phyloP scores from a whole-genome alignment of 1,140 invertebrate genomes.

The Asobara japonica region DNA sequence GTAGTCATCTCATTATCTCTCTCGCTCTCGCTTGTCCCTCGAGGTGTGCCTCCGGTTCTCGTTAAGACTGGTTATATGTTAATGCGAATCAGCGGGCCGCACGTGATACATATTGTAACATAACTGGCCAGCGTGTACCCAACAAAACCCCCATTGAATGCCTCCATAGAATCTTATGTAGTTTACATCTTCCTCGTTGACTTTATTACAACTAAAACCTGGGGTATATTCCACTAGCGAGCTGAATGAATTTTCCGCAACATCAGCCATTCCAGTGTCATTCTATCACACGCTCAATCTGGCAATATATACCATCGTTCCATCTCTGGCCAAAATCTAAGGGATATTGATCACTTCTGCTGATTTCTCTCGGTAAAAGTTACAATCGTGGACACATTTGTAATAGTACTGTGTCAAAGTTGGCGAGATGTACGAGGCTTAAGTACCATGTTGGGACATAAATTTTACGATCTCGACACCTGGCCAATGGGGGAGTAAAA shows the following conservation, averaged over 20 bases:
- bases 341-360: background rate
- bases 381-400: conserved; percentile 4
- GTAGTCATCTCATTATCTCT: too few relatives aligned
- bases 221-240: too few relatives aligned
- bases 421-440: conserved; percentile 3
- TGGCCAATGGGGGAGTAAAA: background rate
- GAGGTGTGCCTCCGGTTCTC: conserved; percentile 39
- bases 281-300: background rate
- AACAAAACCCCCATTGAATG: background rate
- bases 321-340: background rate
- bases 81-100: conserved; percentile 45
- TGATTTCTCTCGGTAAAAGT: background rate
- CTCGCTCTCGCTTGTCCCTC: conserved; percentile 24
- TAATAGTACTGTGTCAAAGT: conserved; percentile 9
- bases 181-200: background rate
- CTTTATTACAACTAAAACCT: background rate
- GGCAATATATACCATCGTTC: background rate
- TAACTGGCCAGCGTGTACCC: conserved; percentile 42
- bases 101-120: conserved; percentile 44
- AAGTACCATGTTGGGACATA: conserved; percentile 16
- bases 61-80: conserved; percentile 57
- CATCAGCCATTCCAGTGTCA: background rate
- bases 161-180: background rate
- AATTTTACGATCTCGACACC: conserved; percentile 16
- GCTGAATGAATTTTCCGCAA: background rate